Evolutionary conservation across 92 coral and sea anemone species (phyloP).

Genomic region (Phenganax subtilis): DNA sequence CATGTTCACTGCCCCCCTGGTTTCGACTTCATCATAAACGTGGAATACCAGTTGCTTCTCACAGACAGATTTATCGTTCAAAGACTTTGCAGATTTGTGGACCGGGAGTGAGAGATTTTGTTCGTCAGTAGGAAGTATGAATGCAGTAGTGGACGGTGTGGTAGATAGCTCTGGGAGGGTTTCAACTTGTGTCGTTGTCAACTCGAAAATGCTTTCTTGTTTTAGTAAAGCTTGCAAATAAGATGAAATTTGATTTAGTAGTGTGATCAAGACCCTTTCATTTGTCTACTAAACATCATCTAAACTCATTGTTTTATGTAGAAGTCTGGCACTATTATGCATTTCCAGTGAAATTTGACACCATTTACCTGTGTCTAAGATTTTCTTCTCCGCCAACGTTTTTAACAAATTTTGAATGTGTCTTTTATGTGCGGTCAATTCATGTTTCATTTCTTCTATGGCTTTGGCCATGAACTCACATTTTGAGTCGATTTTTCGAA

Average conservation of each 20-base stretch:
- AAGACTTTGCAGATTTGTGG: not conserved
- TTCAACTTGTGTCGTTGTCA: not conserved
- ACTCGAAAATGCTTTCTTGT: not conserved
- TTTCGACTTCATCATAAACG: slow-evolving; percentile 6
- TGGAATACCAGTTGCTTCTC: slow-evolving; percentile 18
- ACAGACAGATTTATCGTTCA: not conserved
- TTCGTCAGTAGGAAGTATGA: not conserved
- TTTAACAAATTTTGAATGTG: not conserved
- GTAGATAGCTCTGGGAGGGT: not conserved
- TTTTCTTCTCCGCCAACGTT: slow-evolving; percentile 16
- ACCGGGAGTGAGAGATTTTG: not conserved
- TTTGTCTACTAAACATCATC: not conserved
- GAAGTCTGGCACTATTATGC: not conserved
- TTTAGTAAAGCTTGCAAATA: not conserved
- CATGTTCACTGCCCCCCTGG: slow-evolving; percentile 31
- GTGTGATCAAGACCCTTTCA: not conserved
- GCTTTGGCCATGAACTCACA: not conserved
- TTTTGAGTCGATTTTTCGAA: not conserved
- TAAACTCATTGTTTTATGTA: not conserved
- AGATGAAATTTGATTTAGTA: not conserved
- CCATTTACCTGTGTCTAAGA: not conserved
- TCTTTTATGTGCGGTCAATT: not conserved
- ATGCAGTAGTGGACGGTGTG: not conserved
- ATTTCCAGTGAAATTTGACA: not conserved
- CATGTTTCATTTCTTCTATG: slow-evolving; percentile 10